Percentiles rank a stretch among this genome's conserved stretches.
phyloP scores from a whole-genome alignment of 2,797 vertebrate species.

The Pempheris klunzingeri region DNA sequence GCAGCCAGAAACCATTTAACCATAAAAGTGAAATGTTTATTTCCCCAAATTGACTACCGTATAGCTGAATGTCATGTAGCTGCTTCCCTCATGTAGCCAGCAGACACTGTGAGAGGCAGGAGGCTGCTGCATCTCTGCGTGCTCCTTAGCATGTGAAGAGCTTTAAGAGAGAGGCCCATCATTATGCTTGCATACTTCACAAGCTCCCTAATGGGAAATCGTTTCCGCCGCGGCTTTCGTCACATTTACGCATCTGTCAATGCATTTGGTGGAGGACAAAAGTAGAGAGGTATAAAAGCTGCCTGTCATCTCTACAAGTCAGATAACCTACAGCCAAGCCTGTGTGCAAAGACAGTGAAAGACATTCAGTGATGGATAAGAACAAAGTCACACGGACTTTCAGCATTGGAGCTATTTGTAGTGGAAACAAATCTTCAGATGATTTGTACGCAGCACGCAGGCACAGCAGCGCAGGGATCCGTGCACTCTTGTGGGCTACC shows the following conservation, averaged over 20 bases:
- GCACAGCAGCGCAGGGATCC: slow-evolving; percentile 79
- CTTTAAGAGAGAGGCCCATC: slow-evolving; percentile 26
- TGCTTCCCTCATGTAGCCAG: not conserved
- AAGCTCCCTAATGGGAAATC: slow-evolving; percentile 58
- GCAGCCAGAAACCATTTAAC: not conserved
- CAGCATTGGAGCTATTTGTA: slow-evolving; percentile 74
- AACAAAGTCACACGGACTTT: slow-evolving; percentile 74
- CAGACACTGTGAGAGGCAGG: not conserved
- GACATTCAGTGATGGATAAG: slow-evolving; percentile 69
- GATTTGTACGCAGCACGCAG: slow-evolving; percentile 66
- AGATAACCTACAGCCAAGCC: slow-evolving; percentile 14
- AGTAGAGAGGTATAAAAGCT: slow-evolving; percentile 73
- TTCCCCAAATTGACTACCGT: not conserved
- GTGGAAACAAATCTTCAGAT: slow-evolving; percentile 29
- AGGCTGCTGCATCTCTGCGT: slow-evolving; percentile 20
- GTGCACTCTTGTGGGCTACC: slow-evolving; percentile 76
- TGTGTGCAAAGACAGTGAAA: not conserved
- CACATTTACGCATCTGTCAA: slow-evolving; percentile 64
- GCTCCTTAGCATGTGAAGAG: slow-evolving; percentile 73
- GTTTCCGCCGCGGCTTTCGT: slow-evolving; percentile 66
- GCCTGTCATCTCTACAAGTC: not conserved
- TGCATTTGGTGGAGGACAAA: slow-evolving; percentile 40
- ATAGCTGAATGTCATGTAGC: not conserved
- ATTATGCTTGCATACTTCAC: slow-evolving; percentile 38
- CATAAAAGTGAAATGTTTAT: not conserved